Evolutionary conservation across 2,113 vertebrate genomes (phyloP).

Genomic region (Pygoscelis adeliae): DNA sequence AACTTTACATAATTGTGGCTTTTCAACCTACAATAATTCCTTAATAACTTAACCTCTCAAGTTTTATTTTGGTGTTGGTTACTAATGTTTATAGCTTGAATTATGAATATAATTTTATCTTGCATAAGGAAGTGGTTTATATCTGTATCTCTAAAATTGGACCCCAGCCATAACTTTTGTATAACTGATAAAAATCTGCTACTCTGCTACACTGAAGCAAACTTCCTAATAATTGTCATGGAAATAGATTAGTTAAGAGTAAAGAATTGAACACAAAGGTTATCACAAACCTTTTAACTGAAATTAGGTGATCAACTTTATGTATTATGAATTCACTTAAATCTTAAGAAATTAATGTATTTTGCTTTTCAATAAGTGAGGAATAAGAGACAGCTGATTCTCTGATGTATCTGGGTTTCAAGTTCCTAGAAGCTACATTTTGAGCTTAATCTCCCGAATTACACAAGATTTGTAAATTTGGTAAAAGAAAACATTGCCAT

Average conservation of each 20-base stretch:
- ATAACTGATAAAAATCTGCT: not conserved
- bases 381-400: not conserved
- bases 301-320: not conserved
- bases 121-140: not conserved
- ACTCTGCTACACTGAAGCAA: not conserved
- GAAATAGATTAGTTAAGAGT: not conserved
- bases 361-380: not conserved
- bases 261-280: not conserved
- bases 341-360: not conserved
- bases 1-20: not conserved
- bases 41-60: not conserved
- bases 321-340: not conserved
- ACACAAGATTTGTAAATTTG: not conserved
- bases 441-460: not conserved
- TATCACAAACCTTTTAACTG: not conserved
- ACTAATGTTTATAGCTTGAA: not conserved
- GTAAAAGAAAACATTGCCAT: conserved; percentile 73
- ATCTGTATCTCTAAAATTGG: not conserved
- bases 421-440: not conserved
- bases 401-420: not conserved
- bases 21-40: not conserved
- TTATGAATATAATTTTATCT: not conserved
- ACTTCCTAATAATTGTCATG: not conserved
- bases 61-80: not conserved
- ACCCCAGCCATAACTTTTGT: not conserved